Evolutionary conservation across 2,888 invertebrate genomes (phyloP), one percentile per base, ranked within the genome.

Genomic region (Nycteola revayana): DNA sequence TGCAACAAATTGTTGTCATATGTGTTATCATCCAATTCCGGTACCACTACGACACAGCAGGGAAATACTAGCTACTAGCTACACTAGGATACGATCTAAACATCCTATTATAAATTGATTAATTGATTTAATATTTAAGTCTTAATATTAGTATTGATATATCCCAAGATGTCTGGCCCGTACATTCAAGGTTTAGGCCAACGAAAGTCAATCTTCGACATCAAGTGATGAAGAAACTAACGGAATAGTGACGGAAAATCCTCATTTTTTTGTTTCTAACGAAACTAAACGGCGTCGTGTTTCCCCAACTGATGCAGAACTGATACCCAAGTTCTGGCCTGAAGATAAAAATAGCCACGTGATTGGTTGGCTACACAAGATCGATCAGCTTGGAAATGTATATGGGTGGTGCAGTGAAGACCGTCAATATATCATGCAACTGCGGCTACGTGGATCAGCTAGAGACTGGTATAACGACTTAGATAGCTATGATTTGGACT

Each of bases 341-440:
- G 54, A 49, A 2, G 38, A 49, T 1, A 42, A 35, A 0, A 10
- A 14, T 0, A 42, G 40, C 23, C 49, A 50, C 20, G 51, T 61
- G 1, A 36, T n/a, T 2, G 37, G 42, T 0, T 65, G 61, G 59
- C 14, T 62, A 7, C 48, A 58, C 21, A 63, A 58, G 32, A 62
- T 66, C 11, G 65, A 60, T 9, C 59, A 60, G 18, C 40, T 63
- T 0, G 63, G 61, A 0, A 51, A 60, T 6, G 42, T 65, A 1
- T 59, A 59, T 28, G 55, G 46, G 0, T 60, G 60, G 58, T 10
- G 39, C 9, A 10, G 20, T 9, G 38, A 9, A 7, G 42, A 49
- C 6, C 34, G 37, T 0, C 37, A 36, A 10, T 51, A 53, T 4
- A 20, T 52, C 0, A 54, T 61, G 56, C 55, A 56, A 41, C 10